Percentiles rank a stretch among this genome's conserved stretches.
phyloP scores from a whole-genome alignment of 2,888 invertebrate species.

The Biston betularia region DNA sequence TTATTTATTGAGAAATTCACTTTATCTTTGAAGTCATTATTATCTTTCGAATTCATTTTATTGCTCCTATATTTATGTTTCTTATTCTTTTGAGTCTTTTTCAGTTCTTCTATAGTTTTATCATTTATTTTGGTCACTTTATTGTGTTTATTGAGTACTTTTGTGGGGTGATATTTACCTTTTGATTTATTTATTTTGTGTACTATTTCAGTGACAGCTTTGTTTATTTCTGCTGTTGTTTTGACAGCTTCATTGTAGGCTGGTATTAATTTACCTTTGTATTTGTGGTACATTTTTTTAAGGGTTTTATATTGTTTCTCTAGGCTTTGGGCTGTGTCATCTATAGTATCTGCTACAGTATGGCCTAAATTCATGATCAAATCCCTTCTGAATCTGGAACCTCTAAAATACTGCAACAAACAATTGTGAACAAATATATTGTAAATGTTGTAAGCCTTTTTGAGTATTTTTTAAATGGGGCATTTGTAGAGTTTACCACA shows the following conservation, averaged over 20 bases:
- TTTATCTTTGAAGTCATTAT: background rate
- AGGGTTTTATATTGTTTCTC: constrained; percentile 21
- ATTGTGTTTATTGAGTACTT: background rate
- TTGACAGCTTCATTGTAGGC: constrained; percentile 2
- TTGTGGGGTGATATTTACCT: background rate
- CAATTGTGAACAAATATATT: background rate
- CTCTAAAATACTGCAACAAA: constrained; percentile 30
- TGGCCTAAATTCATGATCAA: background rate
- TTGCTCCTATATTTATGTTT: background rate
- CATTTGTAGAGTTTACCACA: too few relatives aligned
- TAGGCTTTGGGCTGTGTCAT: constrained; percentile 2
- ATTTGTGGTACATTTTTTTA: constrained; percentile 9
- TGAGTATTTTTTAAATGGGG: too few relatives aligned
- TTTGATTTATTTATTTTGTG: background rate
- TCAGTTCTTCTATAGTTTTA: background rate
- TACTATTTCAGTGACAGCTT: constrained; percentile 2
- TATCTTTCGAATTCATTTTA: background rate
- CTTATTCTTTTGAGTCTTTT: background rate
- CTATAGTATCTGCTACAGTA: background rate
- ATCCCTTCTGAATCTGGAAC: constrained; percentile 26
- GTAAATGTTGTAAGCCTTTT: too few relatives aligned
- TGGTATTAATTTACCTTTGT: constrained; percentile 6
- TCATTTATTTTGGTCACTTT: background rate
- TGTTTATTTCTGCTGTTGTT: constrained; percentile 4
- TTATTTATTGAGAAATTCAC: background rate